Base-by-base conservation (phyloP, 92 coral and sea anemone species). In the Plumapathes pennacea region DNA sequence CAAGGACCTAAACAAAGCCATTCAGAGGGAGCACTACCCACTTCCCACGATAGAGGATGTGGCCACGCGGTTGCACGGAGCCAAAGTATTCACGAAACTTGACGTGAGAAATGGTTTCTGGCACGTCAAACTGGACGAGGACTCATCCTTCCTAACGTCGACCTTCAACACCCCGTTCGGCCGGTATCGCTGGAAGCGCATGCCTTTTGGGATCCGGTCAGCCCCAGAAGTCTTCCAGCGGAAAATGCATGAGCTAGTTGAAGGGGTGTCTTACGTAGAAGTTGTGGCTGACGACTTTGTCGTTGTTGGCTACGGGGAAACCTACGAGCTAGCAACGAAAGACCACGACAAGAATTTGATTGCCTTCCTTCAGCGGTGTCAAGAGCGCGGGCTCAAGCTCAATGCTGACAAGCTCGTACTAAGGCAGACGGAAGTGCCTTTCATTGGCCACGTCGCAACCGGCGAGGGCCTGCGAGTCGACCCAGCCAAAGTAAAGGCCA, bases 21-120 rank as follows among this genome's bases (percentile, higher is more conserved):
- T 83, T 25, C 76, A 83, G 60, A 67, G 90, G 15, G 76, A 80
- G 10, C 72, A 83, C 33, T 40, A 81, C 39, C 70, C 74, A 25
- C 75, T 81, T 13, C 88, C 88, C 15, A 75, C 95, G 22, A 70
- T 81, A 2, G 95, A 81, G n/a, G 88, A 81, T 25, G 46, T 85
- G 0, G 60, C 81, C 4, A 69, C 95, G 3, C 80, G 37, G 58
- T 77, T 85, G 0, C 74, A 81, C 32, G 69, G 81, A 44, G 83
- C 83, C 15, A 62, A 68, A n/a, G 72, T 44, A 26, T 86, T 80
- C 62, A 68, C 84, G 18, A 69, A 56, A 2, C 71, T 74, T 1
- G 84, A 80, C 46, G 88, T 84, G 2, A 68, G 77, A 30, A 80
- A 84, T 32, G 88, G 94, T 9, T 85, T 63, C 54, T 80, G 94